These are phyloP conservation scores for Caenorhabditis latens DNA, from an alignment of 1,140 invertebrate genomes.

Conservation along the genomic window DNA sequence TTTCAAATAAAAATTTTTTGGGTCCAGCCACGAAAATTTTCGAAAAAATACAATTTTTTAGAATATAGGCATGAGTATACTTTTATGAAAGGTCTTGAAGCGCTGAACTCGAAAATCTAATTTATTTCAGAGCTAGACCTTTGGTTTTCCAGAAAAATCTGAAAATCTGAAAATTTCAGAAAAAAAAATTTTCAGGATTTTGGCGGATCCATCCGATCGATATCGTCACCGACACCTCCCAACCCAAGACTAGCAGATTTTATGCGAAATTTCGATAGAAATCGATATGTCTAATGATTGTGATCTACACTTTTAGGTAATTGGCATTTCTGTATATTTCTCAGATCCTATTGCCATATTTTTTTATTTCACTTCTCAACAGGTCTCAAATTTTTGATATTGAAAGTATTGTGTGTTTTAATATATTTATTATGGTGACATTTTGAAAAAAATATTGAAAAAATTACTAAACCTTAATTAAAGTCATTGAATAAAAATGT, in stretches of 20 bases:
- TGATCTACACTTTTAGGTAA: not conserved
- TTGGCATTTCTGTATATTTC: slow-evolving; percentile 5
- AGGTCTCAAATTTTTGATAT: not conserved
- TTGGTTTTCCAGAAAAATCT: not conserved
- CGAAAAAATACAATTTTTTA: not conserved
- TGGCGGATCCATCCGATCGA: not conserved
- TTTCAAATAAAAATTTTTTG: not conserved
- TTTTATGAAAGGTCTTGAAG: not conserved
- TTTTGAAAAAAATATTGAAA: no score
- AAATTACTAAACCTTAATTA: no score
- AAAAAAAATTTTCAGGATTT: not conserved
- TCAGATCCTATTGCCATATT: not conserved
- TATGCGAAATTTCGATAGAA: slow-evolving; percentile 53
- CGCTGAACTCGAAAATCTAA: not conserved
- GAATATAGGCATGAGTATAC: not conserved
- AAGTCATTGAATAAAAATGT: no score
- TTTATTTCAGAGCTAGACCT: no score
- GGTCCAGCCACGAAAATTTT: slow-evolving; percentile 2
- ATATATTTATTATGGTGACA: no score
- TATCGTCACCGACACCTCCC: not conserved
- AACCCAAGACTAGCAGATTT: slow-evolving; percentile 53
- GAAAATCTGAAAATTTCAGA: no score
- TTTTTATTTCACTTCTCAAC: not conserved
- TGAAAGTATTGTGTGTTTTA: no score
- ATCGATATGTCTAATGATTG: slow-evolving; percentile 55